A percentile compares a stretch with the other conserved stretches of the same genome.
Evolutionary conservation across 2,113 vertebrate species (phyloP).

Genomic region (Malurus melanocephalus): DNA sequence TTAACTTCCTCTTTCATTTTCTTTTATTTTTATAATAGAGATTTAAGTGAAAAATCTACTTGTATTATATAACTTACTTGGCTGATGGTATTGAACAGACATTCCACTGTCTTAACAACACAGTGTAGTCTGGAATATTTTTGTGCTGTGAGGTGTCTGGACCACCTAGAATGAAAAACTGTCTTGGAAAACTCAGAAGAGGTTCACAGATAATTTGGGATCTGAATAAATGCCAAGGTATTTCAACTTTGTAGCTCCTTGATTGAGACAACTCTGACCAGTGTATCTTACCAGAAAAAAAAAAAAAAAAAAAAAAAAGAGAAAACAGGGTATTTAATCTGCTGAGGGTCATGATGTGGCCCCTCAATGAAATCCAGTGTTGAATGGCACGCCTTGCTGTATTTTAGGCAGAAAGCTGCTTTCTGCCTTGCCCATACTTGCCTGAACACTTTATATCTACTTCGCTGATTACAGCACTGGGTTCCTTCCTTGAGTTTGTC

Average conservation of each 20-base stretch:
- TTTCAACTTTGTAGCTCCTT: background rate
- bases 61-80: background rate
- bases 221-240: background rate
- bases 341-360: background rate
- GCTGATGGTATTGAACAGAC: background rate
- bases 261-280: background rate
- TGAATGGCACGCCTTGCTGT: background rate
- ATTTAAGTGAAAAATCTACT: background rate
- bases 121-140: background rate
- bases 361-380: background rate
- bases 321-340: background rate
- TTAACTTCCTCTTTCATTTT: background rate
- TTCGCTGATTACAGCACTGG: background rate
- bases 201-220: background rate
- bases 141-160: background rate
- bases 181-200: background rate
- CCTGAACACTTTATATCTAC: background rate
- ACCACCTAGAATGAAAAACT: background rate
- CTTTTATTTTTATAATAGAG: background rate
- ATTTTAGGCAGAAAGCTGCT: background rate
- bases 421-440: background rate
- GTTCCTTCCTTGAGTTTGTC: background rate
- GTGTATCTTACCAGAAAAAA: background rate
- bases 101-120: background rate
- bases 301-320: rapidly evolving